Evolutionary conservation across 2,888 invertebrate species (phyloP), one percentile per base, ranked within the genome.

Genomic region (Drosophila hawaiiensis): DNA sequence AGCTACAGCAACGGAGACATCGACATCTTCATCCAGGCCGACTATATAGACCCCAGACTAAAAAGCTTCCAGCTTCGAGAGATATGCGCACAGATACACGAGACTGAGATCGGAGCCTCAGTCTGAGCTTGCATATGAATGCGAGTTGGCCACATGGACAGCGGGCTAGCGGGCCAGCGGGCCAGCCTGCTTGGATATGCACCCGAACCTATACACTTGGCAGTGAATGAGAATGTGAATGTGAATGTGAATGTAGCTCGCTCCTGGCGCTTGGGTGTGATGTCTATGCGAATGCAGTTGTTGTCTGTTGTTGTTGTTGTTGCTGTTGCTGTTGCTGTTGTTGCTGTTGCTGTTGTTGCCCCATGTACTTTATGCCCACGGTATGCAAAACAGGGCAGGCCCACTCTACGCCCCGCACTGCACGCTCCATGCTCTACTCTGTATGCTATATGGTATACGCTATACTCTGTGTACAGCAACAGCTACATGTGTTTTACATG

Each of bases 401-500:
- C 69, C 72, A 71, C 67, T 69, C 64, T 54, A 52, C 37, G 58
- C 58, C 31, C 29, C 10, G 16, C 39, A 22, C 55, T 35, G 25
- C 49, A 37, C 37, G 19, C 58, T 58, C 58, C 41, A 31, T 22
- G 39, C 56, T 29, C 39, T 29, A 41, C 56, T 41, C 41, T 41
- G 31, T 22, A 58, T 31, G 29, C 10, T 22, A 43, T 47, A 43
- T 29, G 9, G 25, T 28, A 39, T 41, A 58, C 10, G 14, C 58
- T 22, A 5, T 31, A 41, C 58, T 43, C 43, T 43, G 43, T 16
- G 12, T 55, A 31, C 28, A 65, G 67, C 68, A 31, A 33, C 68
- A 80, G 88, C 85, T 85, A 91, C 91, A 91, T 92, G 89, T 91
- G 91, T 91, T 92, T 90, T 89, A 91, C 91, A 91, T 91, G 91